Percentiles rank a stretch among this genome's conserved stretches.
These are phyloP conservation scores for Leucoma salicis DNA, from an alignment of 2,888 invertebrate genomes.

Conservation along the genomic window DNA sequence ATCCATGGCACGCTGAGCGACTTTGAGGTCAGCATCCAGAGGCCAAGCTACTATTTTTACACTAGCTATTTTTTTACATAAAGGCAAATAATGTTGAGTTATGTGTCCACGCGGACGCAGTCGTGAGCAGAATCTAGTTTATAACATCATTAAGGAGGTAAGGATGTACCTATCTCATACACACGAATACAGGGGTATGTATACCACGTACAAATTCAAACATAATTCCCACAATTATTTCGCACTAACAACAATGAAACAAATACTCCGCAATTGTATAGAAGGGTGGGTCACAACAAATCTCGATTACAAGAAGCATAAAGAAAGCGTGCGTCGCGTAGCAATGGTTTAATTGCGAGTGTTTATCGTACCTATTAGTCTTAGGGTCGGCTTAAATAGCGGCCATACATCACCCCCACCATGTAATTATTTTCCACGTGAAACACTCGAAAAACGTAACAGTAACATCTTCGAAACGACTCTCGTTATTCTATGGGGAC, in stretches of 20 bases:
- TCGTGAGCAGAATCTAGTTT: too few relatives aligned
- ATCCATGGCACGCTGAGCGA: too few relatives aligned
- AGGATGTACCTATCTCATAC: too few relatives aligned
- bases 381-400: slow-evolving; percentile 76
- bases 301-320: slow-evolving; percentile 70
- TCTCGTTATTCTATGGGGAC: slow-evolving; percentile 54
- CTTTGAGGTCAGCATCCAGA: too few relatives aligned
- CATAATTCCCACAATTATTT: slow-evolving; percentile 15
- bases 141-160: too few relatives aligned
- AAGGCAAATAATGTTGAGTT: slow-evolving; percentile 1
- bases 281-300: slow-evolving; percentile 56
- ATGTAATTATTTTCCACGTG: slow-evolving; percentile 78
- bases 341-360: slow-evolving; percentile 79
- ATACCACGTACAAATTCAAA: slow-evolving; percentile 11
- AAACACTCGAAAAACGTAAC: slow-evolving; percentile 71
- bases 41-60: too few relatives aligned
- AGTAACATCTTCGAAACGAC: slow-evolving; percentile 48
- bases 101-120: too few relatives aligned
- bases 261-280: slow-evolving; percentile 34
- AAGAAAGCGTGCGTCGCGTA: slow-evolving; percentile 78
- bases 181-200: slow-evolving; percentile 6
- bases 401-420: slow-evolving; percentile 73
- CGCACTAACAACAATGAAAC: slow-evolving; percentile 22
- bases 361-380: slow-evolving; percentile 78
- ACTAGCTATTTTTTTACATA: not conserved